These are phyloP conservation scores for Chromis chromis DNA, from an alignment of 2,797 vertebrate genomes.

Conservation along the genomic window DNA sequence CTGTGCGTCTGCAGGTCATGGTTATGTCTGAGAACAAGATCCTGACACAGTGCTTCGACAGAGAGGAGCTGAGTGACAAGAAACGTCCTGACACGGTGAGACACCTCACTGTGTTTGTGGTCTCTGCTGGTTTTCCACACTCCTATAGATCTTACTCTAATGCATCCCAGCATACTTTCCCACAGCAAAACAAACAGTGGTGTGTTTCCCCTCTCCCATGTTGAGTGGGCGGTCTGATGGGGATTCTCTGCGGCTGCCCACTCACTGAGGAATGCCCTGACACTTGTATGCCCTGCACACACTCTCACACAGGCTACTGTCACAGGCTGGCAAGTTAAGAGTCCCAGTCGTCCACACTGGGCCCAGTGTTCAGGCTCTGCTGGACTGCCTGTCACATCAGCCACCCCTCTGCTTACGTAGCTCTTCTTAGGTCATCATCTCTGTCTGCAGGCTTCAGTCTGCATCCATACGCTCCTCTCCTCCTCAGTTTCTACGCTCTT, in stretches of 20 bases:
- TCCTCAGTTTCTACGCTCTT: neutral
- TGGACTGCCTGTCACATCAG: constrained; percentile 33
- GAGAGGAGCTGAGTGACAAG: constrained; percentile 94
- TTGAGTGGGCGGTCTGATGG: constrained; percentile 60
- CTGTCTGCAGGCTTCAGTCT: constrained; percentile 2
- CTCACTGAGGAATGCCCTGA: constrained; percentile 81
- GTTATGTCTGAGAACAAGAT: constrained; percentile 96
- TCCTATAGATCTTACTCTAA: constrained; percentile 1
- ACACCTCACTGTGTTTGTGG: neutral
- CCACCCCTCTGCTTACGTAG: constrained; percentile 38
- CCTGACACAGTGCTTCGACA: constrained; percentile 93
- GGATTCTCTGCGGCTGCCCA: constrained; percentile 75
- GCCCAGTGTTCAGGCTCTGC: constrained; percentile 70
- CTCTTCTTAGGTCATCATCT: constrained; percentile 41
- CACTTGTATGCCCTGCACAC: constrained; percentile 64
- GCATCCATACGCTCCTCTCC: neutral
- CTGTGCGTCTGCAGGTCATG: constrained; percentile 90
- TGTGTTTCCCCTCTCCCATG: constrained; percentile 56
- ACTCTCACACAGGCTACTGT: constrained; percentile 50
- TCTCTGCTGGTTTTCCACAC: constrained; percentile 5
- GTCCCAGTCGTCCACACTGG: constrained; percentile 62
- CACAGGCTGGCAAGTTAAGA: constrained; percentile 49
- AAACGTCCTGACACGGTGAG: constrained; percentile 96
- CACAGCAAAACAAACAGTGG: constrained; percentile 63
- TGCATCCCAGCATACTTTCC: constrained; percentile 59